A percentile compares a stretch with the other conserved stretches of the same genome.
Conservation (phyloP, 2,113 vertebrate species). For the Dipodomys ordii region DNA sequence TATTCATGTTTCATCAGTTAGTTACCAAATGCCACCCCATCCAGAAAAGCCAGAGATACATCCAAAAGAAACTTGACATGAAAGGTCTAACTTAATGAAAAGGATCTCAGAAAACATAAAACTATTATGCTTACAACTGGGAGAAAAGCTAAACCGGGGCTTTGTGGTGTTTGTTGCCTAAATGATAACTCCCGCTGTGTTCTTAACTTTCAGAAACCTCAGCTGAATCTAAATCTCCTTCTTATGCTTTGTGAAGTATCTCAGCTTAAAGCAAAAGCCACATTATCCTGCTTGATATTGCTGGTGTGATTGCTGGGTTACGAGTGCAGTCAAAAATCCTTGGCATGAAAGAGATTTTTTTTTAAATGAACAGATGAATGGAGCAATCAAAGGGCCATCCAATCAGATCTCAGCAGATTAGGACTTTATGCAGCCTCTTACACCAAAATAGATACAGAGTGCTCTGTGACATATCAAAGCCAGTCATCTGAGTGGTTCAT, state of each 20-base stretch:
- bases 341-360: conserved; percentile 74
- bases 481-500: not conserved
- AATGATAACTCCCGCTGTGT: conserved; percentile 72
- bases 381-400: conserved; percentile 76
- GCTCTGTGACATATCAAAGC: not conserved
- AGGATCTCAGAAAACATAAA: conserved; percentile 81
- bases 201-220: conserved; percentile 74
- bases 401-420: conserved; percentile 77
- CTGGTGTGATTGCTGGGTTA: conserved; percentile 76
- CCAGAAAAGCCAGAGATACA: conserved; percentile 80
- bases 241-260: conserved; percentile 81
- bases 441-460: conserved; percentile 61
- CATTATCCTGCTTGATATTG: conserved; percentile 79
- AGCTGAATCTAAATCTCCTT: conserved; percentile 80
- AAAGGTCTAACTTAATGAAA: conserved; percentile 82
- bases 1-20: conserved; percentile 84
- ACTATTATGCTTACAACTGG: conserved; percentile 75
- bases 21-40: conserved; percentile 65
- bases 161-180: conserved; percentile 70
- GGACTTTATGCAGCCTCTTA: conserved; percentile 66
- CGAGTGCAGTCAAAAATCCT: conserved; percentile 75
- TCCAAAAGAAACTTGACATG: conserved; percentile 77
- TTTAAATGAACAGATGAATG: conserved; percentile 79
- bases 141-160: conserved; percentile 75
- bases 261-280: conserved; percentile 83